Conservation (phyloP, 2,113 vertebrate species). For the Coptodon bakossiorum region DNA sequence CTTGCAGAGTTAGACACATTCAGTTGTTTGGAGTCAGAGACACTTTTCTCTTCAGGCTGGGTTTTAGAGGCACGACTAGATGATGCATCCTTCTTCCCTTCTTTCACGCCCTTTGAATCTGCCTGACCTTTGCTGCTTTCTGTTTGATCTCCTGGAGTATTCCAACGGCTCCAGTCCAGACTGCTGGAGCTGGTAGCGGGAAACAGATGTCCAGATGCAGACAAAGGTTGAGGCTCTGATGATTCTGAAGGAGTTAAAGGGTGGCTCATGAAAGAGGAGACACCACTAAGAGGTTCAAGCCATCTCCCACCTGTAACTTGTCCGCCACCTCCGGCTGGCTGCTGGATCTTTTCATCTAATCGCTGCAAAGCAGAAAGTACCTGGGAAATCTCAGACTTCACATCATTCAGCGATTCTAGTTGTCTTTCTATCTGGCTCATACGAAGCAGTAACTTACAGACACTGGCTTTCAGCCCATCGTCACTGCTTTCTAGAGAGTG, state of each 20-base stretch:
- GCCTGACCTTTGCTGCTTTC: slow-evolving; percentile 33
- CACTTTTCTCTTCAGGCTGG: slow-evolving; percentile 79
- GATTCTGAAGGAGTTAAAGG: slow-evolving; percentile 68
- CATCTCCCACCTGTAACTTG: slow-evolving; percentile 65
- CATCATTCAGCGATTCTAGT: slow-evolving; percentile 87
- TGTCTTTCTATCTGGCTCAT: slow-evolving; percentile 93
- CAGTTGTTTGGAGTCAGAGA: slow-evolving; percentile 78
- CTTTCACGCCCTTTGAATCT: slow-evolving; percentile 67
- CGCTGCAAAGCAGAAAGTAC: slow-evolving; percentile 87
- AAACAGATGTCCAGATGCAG: slow-evolving; percentile 66
- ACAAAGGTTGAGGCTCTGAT: slow-evolving; percentile 72
- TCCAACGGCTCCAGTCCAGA: slow-evolving; percentile 69
- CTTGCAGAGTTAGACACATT: slow-evolving; percentile 79
- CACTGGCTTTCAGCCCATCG: slow-evolving; percentile 84
- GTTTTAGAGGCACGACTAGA: slow-evolving; percentile 78
- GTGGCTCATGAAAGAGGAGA: slow-evolving; percentile 74
- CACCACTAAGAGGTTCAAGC: slow-evolving; percentile 68
- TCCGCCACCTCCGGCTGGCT: slow-evolving; percentile 61
- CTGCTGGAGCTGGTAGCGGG: slow-evolving; percentile 79
- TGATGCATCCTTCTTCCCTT: slow-evolving; percentile 80
- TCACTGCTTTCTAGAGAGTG: slow-evolving; percentile 77
- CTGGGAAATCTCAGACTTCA: slow-evolving; percentile 89
- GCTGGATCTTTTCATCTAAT: slow-evolving; percentile 88
- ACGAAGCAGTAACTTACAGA: slow-evolving; percentile 87
- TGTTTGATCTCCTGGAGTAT: slow-evolving; percentile 17